Percentiles rank a stretch among this genome's conserved stretches.
These are phyloP conservation scores for Conus betulinus DNA, from an alignment of 1,140 invertebrate genomes.

Conservation along the genomic window DNA sequence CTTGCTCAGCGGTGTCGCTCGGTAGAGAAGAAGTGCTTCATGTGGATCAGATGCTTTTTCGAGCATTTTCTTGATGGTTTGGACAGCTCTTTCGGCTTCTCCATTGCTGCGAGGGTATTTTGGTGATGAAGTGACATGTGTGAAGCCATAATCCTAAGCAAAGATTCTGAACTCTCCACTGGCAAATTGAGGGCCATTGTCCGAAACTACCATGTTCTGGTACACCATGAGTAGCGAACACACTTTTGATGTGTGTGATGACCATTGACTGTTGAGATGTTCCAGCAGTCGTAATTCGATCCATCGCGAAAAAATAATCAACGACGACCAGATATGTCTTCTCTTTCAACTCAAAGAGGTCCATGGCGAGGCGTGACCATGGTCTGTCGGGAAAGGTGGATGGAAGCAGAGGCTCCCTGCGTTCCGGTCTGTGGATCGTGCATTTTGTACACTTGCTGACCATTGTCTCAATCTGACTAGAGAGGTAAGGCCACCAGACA, in stretches of 20 bases:
- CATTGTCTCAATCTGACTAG: slow-evolving; percentile 31
- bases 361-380: slow-evolving; percentile 50
- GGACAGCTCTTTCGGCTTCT: slow-evolving; percentile 44
- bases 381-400: slow-evolving; percentile 75
- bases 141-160: slow-evolving; percentile 68
- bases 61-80: slow-evolving; percentile 45
- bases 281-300: slow-evolving; percentile 36
- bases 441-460: slow-evolving; percentile 25
- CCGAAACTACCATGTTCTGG: slow-evolving; percentile 49
- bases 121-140: slow-evolving; percentile 68
- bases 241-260: slow-evolving; percentile 35
- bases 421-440: not conserved
- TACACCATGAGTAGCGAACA: slow-evolving; percentile 48
- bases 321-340: slow-evolving; percentile 30
- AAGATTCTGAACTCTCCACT: slow-evolving; percentile 73
- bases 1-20: too few species aligned
- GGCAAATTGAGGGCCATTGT: slow-evolving; percentile 74
- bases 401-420: slow-evolving; percentile 25
- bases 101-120: slow-evolving; percentile 51
- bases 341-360: slow-evolving; percentile 42
- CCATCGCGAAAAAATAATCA: slow-evolving; percentile 42
- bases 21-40: too few species aligned
- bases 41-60: slow-evolving; percentile 34
- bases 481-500: slow-evolving; percentile 42
- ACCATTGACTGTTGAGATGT: not conserved